Conservation (phyloP, 2,888 invertebrate genomes). For the Erebia epiphron region DNA sequence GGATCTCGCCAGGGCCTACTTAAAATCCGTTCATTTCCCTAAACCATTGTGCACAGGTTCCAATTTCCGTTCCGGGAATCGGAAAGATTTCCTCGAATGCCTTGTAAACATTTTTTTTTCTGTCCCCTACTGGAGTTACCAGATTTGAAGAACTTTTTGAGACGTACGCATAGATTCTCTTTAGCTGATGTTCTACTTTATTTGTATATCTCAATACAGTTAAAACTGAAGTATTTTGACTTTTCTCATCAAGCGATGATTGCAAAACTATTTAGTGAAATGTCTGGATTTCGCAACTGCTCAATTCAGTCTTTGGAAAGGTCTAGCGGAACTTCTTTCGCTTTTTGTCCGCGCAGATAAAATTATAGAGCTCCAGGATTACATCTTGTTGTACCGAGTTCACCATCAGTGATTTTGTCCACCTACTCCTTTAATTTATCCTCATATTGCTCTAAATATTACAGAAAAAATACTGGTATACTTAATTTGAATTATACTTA, state of each 20-base stretch:
- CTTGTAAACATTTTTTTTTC: slow-evolving; percentile 66
- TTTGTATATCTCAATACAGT: no score
- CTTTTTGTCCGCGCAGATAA: no score
- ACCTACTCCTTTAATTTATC: no score
- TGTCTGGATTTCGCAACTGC: no score
- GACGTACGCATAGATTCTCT: not conserved
- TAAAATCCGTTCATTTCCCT: slow-evolving; percentile 41
- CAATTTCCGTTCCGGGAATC: slow-evolving; percentile 42
- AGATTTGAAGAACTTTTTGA: not conserved
- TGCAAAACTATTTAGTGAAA: not conserved
- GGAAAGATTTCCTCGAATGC: slow-evolving; percentile 52
- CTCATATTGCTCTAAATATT: not conserved
- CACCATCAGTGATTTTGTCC: no score
- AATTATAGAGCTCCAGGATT: no score
- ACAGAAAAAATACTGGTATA: no score
- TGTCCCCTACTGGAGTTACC: slow-evolving; percentile 47
- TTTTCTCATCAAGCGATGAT: not conserved
- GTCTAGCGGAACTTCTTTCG: no score
- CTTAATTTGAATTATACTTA: no score
- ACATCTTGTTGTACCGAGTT: no score
- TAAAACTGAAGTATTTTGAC: no score
- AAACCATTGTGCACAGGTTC: slow-evolving; percentile 41
- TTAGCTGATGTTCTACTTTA: not conserved
- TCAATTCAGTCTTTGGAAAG: no score
- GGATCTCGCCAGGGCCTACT: slow-evolving; percentile 35